Base-by-base conservation (phyloP, 2,113 vertebrate species). In the Antechinus stuartii region DNA sequence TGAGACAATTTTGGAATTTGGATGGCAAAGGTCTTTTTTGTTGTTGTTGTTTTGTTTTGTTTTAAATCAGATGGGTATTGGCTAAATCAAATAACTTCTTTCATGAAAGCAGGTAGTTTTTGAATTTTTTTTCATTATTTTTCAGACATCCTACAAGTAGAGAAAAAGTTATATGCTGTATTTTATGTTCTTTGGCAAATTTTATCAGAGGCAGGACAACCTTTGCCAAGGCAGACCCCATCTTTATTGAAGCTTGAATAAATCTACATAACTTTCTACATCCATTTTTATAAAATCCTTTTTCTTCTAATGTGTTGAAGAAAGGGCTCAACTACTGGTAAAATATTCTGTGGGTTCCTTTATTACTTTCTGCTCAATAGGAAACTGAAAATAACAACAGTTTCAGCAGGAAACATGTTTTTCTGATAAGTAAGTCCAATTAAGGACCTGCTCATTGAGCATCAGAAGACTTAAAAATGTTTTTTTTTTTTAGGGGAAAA, bases 1-100 rank as follows among this genome's bases (percentile, higher is more conserved):
- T 91, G 95, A 98, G 97, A 97, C 98, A 98, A 98, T 92, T 91
- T 54, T 96, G 96, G 94, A 35, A 24, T 97, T 96, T 94, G 54
- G 95, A 97, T 95, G 90, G 96, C 93, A 97, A 96, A 94, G 19
- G 35, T 22, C 22, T 42, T 84, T 76, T n/a, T 55, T 55, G 6
- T 68, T 68, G 35, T 35, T 14, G 27, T 55, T 57, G 68, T 84
- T 84, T 42, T 84, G 68, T 84, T 42, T 95, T 47, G 90, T 97
- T 57, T 96, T 97, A 95, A 96, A 91, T 93, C 91, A 91, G 90
- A 92, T 47, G 0, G 52, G 0, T 53, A 90, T 61, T 24, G n/a
- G 8, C 50, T 96, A 95, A 96, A 94, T 91, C 96, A 96, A 96
- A 96, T 89, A 93, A 92, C 97, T 97, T 91, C 97, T 96, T 89